Evolutionary conservation across 2,888 invertebrate genomes (phyloP).

Genomic region (Tetragonisca angustula): DNA sequence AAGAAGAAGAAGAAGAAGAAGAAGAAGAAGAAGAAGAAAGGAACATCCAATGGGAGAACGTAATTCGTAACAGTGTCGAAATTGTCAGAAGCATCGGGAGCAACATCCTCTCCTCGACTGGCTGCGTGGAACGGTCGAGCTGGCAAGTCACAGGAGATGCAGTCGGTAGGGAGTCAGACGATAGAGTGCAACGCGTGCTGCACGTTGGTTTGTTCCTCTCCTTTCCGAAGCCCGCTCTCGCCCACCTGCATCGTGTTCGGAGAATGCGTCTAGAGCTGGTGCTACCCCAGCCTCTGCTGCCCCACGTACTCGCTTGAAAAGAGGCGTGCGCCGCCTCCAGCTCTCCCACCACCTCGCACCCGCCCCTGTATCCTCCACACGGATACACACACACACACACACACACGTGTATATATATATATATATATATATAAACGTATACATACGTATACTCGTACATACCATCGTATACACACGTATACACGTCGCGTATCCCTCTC

Average conservation of each 20-base stretch:
- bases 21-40: too few relatives aligned
- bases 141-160: conserved; percentile 36
- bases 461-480: conserved; percentile 19
- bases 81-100: background rate
- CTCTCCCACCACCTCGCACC: conserved; percentile 71
- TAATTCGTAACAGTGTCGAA: background rate
- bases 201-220: conserved; percentile 60
- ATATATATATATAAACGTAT: background rate
- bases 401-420: background rate
- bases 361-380: conserved; percentile 74
- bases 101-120: background rate
- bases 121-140: background rate
- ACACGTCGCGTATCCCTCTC: conserved; percentile 16
- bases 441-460: background rate
- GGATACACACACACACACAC: conserved; percentile 19
- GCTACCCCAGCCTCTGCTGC: conserved; percentile 63
- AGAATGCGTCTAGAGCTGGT: conserved; percentile 68
- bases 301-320: conserved; percentile 69
- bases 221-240: conserved; percentile 54
- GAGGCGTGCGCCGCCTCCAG: conserved; percentile 78
- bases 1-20: too few relatives aligned
- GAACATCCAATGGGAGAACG: too few relatives aligned
- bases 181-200: conserved; percentile 71
- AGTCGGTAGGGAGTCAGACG: conserved; percentile 72
- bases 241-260: conserved; percentile 71